These are phyloP conservation scores for Panagrolaimus sp. DNA, from an alignment of 1,140 invertebrate genomes.

Conservation along the genomic window DNA sequence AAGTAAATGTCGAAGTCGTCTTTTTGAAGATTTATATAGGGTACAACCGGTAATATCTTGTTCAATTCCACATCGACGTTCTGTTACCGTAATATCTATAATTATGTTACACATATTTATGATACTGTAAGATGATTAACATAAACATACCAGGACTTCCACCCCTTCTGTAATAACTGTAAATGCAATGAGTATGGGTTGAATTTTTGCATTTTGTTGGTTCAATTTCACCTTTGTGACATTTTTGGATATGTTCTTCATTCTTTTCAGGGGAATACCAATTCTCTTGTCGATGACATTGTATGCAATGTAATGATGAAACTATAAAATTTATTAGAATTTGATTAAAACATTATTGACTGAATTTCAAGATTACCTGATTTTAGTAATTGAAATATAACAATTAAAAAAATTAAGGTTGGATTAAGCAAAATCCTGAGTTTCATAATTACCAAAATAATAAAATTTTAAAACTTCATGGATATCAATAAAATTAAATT, in stretches of 20 bases:
- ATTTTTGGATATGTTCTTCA: conserved; percentile 40
- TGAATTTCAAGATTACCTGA: neutral
- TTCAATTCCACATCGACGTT: conserved; percentile 44
- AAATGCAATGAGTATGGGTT: conserved; percentile 50
- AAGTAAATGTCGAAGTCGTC: conserved; percentile 39
- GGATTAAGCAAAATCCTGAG: no score
- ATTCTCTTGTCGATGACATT: conserved; percentile 39
- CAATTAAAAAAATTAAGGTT: neutral
- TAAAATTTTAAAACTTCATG: no score
- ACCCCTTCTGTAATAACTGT: conserved; percentile 40
- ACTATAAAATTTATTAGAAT: neutral
- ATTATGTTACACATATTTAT: conserved; percentile 12
- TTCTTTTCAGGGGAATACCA: conserved; percentile 55
- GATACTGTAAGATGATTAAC: neutral
- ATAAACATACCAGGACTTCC: conserved; percentile 27
- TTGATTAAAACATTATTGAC: no score
- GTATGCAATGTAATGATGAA: conserved; percentile 33
- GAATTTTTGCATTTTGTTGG: conserved; percentile 40
- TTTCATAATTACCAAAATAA: no score
- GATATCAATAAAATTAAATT: no score
- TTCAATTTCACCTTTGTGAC: conserved; percentile 39
- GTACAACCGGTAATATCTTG: conserved; percentile 51
- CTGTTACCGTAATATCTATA: conserved; percentile 46
- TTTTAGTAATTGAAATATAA: neutral
- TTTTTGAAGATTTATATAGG: conserved; percentile 40